Evolutionary conservation across 2,797 vertebrate genomes (phyloP).

Genomic region (Sarcophilus harrisii): DNA sequence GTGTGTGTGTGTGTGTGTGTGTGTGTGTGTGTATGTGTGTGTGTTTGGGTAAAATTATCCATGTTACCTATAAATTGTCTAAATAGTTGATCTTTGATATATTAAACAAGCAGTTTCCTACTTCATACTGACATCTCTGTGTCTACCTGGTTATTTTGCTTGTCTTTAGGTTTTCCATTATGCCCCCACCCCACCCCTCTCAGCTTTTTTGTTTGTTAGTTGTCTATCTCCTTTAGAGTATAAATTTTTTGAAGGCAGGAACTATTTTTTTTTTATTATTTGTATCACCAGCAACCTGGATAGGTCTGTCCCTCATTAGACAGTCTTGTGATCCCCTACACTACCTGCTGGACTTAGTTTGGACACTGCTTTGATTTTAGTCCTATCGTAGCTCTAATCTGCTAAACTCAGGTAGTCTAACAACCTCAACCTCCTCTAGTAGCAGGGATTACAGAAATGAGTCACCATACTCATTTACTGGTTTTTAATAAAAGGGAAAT

Average conservation of each 20-base stretch:
- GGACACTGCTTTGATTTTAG: not conserved
- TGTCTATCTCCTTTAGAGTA: not conserved
- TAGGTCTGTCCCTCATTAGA: not conserved
- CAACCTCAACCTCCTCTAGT: rapidly evolving
- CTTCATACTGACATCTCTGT: not conserved
- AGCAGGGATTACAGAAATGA: not conserved
- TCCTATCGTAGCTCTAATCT: not conserved
- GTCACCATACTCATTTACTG: not conserved
- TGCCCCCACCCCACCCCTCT: not conserved
- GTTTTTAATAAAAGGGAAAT: not conserved
- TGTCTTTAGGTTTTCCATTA: not conserved
- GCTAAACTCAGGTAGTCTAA: not conserved
- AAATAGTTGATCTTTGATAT: not conserved
- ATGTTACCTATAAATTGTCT: not conserved
- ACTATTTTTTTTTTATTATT: not conserved
- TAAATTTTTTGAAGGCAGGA: not conserved
- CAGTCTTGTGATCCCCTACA: not conserved
- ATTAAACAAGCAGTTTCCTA: not conserved
- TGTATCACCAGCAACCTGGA: not conserved
- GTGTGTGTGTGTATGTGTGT: too few species aligned
- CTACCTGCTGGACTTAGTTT: not conserved
- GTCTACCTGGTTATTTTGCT: not conserved
- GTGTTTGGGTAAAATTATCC: not conserved
- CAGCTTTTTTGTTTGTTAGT: not conserved
- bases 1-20: too few species aligned